phyloP scores from a whole-genome alignment of 2,797 vertebrate species.

The Falco peregrinus region DNA sequence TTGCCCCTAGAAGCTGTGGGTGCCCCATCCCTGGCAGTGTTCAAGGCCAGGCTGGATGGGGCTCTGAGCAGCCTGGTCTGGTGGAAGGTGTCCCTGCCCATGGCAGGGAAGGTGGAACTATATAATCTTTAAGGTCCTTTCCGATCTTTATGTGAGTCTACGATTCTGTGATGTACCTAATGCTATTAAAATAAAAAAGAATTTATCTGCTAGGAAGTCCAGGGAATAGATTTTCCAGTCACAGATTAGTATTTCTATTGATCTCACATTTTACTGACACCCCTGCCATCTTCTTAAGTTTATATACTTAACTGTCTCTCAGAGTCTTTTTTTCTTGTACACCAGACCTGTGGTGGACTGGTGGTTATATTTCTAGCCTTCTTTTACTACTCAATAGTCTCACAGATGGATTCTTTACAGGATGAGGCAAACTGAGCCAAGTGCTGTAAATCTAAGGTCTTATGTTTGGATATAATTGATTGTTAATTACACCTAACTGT shows the following conservation, averaged over 20 bases:
- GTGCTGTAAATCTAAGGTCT: not conserved
- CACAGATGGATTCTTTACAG: not conserved
- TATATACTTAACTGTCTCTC: not conserved
- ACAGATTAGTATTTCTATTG: not conserved
- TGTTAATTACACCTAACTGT: not conserved
- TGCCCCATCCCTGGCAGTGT: no score
- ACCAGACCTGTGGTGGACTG: not conserved
- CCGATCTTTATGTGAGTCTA: no score
- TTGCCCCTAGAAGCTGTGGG: no score
- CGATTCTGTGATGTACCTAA: not conserved
- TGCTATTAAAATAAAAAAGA: not conserved
- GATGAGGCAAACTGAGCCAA: not conserved
- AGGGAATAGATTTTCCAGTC: not conserved
- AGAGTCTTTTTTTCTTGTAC: not conserved
- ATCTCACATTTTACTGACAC: not conserved
- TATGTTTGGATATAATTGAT: not conserved
- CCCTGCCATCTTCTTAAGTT: not conserved
- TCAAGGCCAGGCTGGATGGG: no score
- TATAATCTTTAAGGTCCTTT: no score
- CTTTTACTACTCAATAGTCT: not conserved
- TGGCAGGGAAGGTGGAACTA: no score
- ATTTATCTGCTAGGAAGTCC: not conserved
- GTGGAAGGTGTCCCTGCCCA: no score
- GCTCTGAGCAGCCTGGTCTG: no score
- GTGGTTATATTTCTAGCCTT: not conserved